Percentiles rank a stretch among this genome's conserved stretches.
These are phyloP conservation scores for Lordiphosa fenestrarum DNA, from an alignment of 2,888 invertebrate genomes.

Conservation along the genomic window DNA sequence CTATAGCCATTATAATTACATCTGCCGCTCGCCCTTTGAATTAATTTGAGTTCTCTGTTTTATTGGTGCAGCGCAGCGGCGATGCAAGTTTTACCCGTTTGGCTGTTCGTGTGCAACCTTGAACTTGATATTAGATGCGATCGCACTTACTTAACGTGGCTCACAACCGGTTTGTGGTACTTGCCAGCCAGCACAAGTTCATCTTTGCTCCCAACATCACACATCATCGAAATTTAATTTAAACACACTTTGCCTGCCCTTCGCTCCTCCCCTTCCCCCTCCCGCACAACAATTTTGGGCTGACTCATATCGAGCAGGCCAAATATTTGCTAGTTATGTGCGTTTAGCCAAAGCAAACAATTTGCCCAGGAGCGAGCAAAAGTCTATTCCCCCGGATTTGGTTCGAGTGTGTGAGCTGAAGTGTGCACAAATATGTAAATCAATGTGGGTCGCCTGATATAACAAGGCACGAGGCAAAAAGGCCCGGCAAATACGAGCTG, in stretches of 20 bases:
- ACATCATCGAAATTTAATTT: conserved; percentile 61
- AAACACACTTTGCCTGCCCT: conserved; percentile 38
- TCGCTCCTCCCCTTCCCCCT: neutral
- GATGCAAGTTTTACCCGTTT: conserved; percentile 51
- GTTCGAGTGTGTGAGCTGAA: conserved; percentile 25
- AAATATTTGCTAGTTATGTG: conserved; percentile 62
- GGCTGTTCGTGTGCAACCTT: conserved; percentile 56
- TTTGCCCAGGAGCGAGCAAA: conserved; percentile 42
- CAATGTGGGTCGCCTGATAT: conserved; percentile 51
- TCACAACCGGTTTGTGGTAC: conserved; percentile 51
- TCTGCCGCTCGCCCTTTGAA: conserved; percentile 19
- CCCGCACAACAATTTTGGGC: conserved; percentile 16
- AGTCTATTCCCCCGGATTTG: conserved; percentile 15
- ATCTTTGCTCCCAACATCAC: conserved; percentile 14
- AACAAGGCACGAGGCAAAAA: conserved; percentile 31
- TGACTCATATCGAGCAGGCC: conserved; percentile 52
- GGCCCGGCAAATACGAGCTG: conserved; percentile 20
- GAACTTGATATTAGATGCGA: conserved; percentile 78
- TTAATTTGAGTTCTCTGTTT: conserved; percentile 35
- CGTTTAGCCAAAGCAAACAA: conserved; percentile 60
- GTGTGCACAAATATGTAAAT: conserved; percentile 64
- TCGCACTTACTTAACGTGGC: conserved; percentile 20
- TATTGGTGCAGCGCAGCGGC: conserved; percentile 41
- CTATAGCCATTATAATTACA: conserved; percentile 34
- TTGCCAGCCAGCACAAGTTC: neutral